Percentiles rank a stretch among this genome's conserved stretches.
Conservation (phyloP, 30 jellyfish, hydroid and myxozoan genomes). For the Pseudorhiza aurosa region DNA sequence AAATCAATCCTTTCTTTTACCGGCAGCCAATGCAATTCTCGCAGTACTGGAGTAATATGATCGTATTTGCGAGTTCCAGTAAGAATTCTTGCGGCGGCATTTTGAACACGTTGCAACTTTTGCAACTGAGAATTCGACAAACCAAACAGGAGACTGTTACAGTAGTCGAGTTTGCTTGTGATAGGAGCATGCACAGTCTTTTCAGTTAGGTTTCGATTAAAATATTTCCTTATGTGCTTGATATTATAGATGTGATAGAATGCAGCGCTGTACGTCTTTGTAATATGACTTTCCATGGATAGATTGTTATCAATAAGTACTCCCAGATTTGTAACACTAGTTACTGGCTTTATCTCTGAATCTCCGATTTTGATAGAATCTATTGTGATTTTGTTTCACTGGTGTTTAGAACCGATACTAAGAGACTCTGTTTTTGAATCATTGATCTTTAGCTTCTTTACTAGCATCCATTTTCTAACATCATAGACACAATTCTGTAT, state of each 20-base stretch:
- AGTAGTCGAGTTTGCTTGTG: conserved; percentile 45
- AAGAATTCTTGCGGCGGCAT: conserved; percentile 53
- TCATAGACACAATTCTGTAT: conserved; percentile 40
- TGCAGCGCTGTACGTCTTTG: conserved; percentile 64
- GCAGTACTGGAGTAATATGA: conserved; percentile 31
- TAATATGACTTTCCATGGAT: conserved; percentile 33
- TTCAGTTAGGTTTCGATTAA: conserved; percentile 25
- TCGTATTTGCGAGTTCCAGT: conserved; percentile 12
- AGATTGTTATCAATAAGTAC: conserved; percentile 26
- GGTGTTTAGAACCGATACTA: conserved; percentile 36
- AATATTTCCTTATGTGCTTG: conserved; percentile 44
- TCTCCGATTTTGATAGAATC: conserved; percentile 50
- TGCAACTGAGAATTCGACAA: conserved; percentile 15
- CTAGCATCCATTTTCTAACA: conserved; percentile 50
- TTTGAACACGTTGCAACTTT: conserved; percentile 48
- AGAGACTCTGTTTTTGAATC: conserved; percentile 44
- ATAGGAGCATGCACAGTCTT: conserved; percentile 48
- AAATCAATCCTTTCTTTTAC: conserved; percentile 62
- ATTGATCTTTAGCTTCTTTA: conserved; percentile 49
- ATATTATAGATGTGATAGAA: conserved; percentile 42
- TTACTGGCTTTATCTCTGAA: conserved; percentile 42
- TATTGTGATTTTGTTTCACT: conserved; percentile 11
- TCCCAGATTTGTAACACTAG: conserved; percentile 37
- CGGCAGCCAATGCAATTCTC: conserved; percentile 70
- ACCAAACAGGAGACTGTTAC: conserved; percentile 55